Evolutionary conservation across 2,888 invertebrate genomes (phyloP), one percentile per base, ranked within the genome.

Genomic region (Gnatocerus cornutus): DNA sequence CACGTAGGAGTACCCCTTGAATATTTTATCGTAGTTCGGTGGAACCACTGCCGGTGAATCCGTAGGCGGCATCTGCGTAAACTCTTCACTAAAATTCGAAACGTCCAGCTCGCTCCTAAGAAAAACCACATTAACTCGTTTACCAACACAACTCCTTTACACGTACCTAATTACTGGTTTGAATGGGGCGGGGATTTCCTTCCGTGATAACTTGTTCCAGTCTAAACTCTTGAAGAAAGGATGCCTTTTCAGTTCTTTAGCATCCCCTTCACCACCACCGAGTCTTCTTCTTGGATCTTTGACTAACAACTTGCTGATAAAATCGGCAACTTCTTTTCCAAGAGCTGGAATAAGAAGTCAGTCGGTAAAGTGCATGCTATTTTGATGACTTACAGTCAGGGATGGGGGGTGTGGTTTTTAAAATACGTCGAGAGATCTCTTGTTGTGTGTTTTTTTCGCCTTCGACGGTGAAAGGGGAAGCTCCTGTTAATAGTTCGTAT

Each of bases 401-500:
- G 75, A 97, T 95, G 6, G 96, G 95, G 41, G 98, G 98, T 76
- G 93, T 92, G 67, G 93, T 94, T 78, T 92, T 91, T 74, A 97
- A 88, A 77, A 99, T 98, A 70, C 98, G 88, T 85, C 90, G 89
- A 30, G 98, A 97, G 81, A 99, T 98, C 86, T 98, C 98, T 77
- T 95, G 93, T 84, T 98, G 98, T 0, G 94, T 93, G 85, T 98
- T 98, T 82, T 90, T 92, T 83, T 96, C 96, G 16, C 97, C 97
- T 79, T 98, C 96, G 0, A 97, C 95, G 6, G 98, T 97, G 86
- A 99, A 99, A 1, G 99, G 99, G 0, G 98, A 98, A 5, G 97
- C 97, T 59, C 99, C 98, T 0, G 98, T 98, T 62, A 99, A 87
- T 45, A 99, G 89, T 86, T 99, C 98, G 87, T 98, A 99, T 0